Percentiles rank a stretch among this genome's conserved stretches.
Evolutionary conservation across 1,140 invertebrate species (phyloP).

Genomic region (Apis laboriosa): DNA sequence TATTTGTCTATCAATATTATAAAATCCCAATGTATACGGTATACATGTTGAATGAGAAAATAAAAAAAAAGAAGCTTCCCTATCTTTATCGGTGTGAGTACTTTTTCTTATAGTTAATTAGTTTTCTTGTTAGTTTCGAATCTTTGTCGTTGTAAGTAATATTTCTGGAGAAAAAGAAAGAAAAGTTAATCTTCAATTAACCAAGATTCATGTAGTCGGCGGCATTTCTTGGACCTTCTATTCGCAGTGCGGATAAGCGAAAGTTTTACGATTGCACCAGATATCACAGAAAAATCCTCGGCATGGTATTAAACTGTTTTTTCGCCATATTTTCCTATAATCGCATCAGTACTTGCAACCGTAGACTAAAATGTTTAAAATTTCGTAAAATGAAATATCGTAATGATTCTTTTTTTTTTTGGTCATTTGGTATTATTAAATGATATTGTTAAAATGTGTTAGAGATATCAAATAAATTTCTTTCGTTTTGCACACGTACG

Average conservation of each 20-base stretch:
- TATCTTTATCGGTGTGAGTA: not conserved
- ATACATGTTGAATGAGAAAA: not conserved
- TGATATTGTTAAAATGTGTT: no score
- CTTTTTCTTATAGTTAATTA: conserved; percentile 2
- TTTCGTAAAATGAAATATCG: not conserved
- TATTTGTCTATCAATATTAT: no score
- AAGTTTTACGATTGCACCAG: not conserved
- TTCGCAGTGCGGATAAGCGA: conserved; percentile 1
- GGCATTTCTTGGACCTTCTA: not conserved
- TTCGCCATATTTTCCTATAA: not conserved
- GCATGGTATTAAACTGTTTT: not conserved
- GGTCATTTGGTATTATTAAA: no score
- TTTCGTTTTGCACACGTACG: no score
- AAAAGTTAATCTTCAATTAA: conserved; percentile 20
- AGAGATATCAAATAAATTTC: no score
- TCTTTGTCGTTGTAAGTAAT: not conserved
- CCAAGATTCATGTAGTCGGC: not conserved
- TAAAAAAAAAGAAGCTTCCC: not conserved
- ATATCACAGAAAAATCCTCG: not conserved
- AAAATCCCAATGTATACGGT: no score
- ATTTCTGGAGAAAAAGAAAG: not conserved
- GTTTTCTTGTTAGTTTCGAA: not conserved
- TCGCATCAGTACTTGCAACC: not conserved
- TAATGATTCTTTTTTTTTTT: no score
- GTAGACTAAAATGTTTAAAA: not conserved